Percentiles rank a stretch among this genome's conserved stretches.
phyloP scores from a whole-genome alignment of 2,797 vertebrate genomes.

The Halcyon leucocephala region DNA sequence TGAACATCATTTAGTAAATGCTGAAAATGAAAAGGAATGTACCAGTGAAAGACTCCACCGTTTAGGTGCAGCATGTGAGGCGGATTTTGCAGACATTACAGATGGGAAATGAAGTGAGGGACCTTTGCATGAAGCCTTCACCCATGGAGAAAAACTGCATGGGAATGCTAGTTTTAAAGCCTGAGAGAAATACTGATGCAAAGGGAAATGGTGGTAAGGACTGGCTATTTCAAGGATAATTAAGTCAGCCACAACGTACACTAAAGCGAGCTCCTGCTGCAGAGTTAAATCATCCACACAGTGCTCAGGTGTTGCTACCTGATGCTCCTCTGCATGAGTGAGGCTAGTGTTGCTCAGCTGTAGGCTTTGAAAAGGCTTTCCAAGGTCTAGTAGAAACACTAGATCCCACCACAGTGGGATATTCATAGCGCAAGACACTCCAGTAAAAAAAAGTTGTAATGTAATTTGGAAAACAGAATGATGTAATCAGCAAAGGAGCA shows the following conservation, averaged over 20 bases:
- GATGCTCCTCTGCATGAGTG: background rate
- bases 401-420: background rate
- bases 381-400: background rate
- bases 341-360: background rate
- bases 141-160: background rate
- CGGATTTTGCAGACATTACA: background rate
- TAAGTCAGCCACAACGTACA: background rate
- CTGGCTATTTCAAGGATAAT: background rate
- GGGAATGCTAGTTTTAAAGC: background rate
- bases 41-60: background rate
- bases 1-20: background rate
- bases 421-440: background rate
- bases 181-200: background rate
- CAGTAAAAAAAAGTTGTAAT: background rate
- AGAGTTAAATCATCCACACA: fast-evolving
- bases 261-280: background rate
- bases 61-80: background rate
- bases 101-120: background rate
- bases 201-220: background rate
- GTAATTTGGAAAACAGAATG: background rate
- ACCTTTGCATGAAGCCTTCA: background rate
- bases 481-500: background rate
- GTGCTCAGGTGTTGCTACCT: background rate
- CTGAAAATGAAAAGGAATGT: background rate
- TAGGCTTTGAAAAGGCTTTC: background rate